These are phyloP conservation scores for Myoxocephalus aenaeus DNA, from an alignment of 2,797 vertebrate species.

Conservation along the genomic window DNA sequence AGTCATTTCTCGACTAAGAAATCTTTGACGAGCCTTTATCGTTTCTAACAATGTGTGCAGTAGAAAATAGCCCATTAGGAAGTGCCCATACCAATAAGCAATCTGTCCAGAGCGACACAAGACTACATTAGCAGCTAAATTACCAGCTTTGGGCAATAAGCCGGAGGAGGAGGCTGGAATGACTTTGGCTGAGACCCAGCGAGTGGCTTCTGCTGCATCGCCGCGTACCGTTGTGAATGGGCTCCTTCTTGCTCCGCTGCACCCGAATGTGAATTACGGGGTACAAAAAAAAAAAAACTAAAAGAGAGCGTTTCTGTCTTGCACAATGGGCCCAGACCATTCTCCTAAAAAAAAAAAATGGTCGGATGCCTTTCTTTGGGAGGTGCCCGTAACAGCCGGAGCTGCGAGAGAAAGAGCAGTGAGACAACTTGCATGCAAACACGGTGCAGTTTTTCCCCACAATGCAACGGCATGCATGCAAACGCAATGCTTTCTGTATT, in stretches of 20 bases:
- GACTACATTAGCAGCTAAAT: constrained; percentile 61
- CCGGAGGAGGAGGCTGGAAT: constrained; percentile 44
- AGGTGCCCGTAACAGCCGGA: constrained; percentile 2
- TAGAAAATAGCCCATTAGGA: constrained; percentile 55
- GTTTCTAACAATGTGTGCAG: constrained; percentile 36
- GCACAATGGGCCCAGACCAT: constrained; percentile 58
- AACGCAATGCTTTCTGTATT: no score
- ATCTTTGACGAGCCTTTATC: constrained; percentile 44
- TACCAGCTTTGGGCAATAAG: constrained; percentile 46
- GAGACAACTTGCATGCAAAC: constrained; percentile 2
- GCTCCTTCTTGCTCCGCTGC: constrained; percentile 36
- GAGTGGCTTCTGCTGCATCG: constrained; percentile 41
- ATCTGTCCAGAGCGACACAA: constrained; percentile 54
- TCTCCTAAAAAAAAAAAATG: constrained; percentile 65
- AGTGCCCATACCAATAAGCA: constrained; percentile 51
- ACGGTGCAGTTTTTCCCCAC: constrained; percentile 1
- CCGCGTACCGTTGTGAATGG: constrained; percentile 30
- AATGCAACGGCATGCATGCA: neutral
- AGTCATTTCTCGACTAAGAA: constrained; percentile 24
- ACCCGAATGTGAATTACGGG: constrained; percentile 49
- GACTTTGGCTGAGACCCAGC: constrained; percentile 64
- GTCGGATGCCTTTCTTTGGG: constrained; percentile 37
- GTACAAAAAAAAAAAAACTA: neutral
- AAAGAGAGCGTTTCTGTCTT: constrained; percentile 38
- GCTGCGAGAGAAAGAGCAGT: neutral